Evolutionary conservation across 2,888 invertebrate genomes (phyloP).

Genomic region (Carpatolechia fugitivella): DNA sequence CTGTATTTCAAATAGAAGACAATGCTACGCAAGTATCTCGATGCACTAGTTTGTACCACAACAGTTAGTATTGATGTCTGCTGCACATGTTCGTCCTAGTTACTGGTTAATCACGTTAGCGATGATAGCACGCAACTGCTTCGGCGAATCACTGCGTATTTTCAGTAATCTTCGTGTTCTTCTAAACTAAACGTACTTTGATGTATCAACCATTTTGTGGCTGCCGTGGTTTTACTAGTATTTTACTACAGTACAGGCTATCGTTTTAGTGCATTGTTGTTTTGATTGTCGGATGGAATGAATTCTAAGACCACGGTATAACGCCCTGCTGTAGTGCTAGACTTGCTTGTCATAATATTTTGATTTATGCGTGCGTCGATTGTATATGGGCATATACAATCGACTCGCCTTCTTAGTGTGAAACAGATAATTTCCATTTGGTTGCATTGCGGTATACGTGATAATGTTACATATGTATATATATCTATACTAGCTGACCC

Average conservation of each 20-base stretch:
- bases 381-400: too few species aligned
- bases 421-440: background rate
- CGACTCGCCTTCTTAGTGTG: too few species aligned
- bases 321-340: background rate
- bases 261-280: background rate
- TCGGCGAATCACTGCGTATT: constrained; percentile 10
- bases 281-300: background rate
- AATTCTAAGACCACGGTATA: background rate
- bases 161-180: background rate
- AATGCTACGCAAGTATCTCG: background rate
- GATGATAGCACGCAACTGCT: constrained; percentile 22
- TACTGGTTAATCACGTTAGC: constrained; percentile 22
- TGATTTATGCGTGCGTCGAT: constrained; percentile 2
- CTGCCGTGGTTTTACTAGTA: background rate
- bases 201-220: background rate
- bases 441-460: background rate
- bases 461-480: too few species aligned
- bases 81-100: constrained; percentile 20
- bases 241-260: background rate
- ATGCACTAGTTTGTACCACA: background rate
- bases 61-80: background rate
- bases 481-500: too few species aligned
- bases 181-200: background rate
- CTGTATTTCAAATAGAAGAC: too few species aligned
- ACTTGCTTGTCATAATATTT: constrained; percentile 4